phyloP scores from a whole-genome alignment of 2,888 invertebrate species.

The Gonocerus acuteangulatus region DNA sequence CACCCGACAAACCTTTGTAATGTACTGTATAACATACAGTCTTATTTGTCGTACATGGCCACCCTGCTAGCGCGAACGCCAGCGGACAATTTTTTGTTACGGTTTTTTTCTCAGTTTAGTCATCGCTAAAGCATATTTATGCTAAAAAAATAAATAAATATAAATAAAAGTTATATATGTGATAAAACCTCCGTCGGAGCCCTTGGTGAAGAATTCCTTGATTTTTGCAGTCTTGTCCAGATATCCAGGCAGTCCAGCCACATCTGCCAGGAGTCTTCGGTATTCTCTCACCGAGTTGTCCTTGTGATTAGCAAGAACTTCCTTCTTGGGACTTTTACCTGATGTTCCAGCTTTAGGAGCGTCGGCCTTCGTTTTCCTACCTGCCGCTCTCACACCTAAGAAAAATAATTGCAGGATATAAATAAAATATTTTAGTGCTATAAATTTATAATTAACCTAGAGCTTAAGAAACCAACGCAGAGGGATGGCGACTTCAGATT shows the following conservation, averaged over 20 bases:
- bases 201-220: constrained; percentile 57
- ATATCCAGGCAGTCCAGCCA: constrained; percentile 71
- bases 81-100: too few species aligned
- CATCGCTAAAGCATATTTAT: too few species aligned
- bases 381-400: constrained; percentile 25
- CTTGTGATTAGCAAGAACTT: constrained; percentile 42
- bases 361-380: constrained; percentile 11
- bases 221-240: constrained; percentile 70
- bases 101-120: too few species aligned
- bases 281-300: constrained; percentile 73
- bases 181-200: constrained; percentile 41
- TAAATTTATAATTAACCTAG: too few species aligned
- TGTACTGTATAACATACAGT: too few species aligned
- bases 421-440: neutral
- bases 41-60: too few species aligned
- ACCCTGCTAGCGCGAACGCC: too few species aligned
- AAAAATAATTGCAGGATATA: neutral
- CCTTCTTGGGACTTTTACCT: neutral
- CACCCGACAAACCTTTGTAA: too few species aligned
- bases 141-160: too few species aligned
- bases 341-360: neutral
- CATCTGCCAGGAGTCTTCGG: constrained; percentile 64
- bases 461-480: too few species aligned
- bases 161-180: too few species aligned
- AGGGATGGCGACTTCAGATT: too few species aligned